Base-by-base conservation (phyloP, 1,140 invertebrate species). In the Heliothis subflexa region DNA sequence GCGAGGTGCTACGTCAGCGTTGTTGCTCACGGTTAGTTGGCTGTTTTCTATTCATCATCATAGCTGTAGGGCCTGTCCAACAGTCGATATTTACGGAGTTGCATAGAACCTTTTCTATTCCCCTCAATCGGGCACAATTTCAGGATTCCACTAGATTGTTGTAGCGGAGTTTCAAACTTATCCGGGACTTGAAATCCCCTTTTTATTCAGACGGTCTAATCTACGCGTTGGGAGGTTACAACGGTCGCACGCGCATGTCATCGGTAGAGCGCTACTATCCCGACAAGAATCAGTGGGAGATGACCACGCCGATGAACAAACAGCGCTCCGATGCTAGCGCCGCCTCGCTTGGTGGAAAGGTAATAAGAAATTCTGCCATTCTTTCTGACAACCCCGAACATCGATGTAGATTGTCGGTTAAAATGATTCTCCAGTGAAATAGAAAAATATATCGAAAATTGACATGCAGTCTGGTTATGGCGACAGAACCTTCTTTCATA, bases 1-100 rank as follows among this genome's bases (percentile, higher is more conserved):
- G 95, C 96, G 0, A 91, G 97, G 52, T 97, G 97, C 90, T 97
- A 97, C 86, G 97, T 98, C 62, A 97, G 97, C 89, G 96, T 97
- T 13, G 97, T 97, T 16, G 95, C 95, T 5, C 95, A 96, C 54
- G 95, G 96, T 96, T 61, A 91, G 83, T 62, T 75, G 3, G 7
- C 54, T 77, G 64, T 55, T 68, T 33, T 18, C 16, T 47, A 2
- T 21, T 61, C 14, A 61, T 12, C 10, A 28, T 25, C n/a, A 25
- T 2, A 25, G 21, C 21, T 25, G 21, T 2, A 25, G 21, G 2
- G 21, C 21, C 0, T 25, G 21, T 25, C 21, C 21, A 25, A 25
- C 21, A 25, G 21, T 25, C 2, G 21, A 25, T 2, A 25, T 25
- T n/a, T n/a, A n/a, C n/a, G n/a, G n/a, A n/a, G n/a, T n/a, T n/a